Percentiles rank a stretch among this genome's conserved stretches.
Conservation (phyloP, 1,140 invertebrate genomes). For the Meloidogyne exigua region DNA sequence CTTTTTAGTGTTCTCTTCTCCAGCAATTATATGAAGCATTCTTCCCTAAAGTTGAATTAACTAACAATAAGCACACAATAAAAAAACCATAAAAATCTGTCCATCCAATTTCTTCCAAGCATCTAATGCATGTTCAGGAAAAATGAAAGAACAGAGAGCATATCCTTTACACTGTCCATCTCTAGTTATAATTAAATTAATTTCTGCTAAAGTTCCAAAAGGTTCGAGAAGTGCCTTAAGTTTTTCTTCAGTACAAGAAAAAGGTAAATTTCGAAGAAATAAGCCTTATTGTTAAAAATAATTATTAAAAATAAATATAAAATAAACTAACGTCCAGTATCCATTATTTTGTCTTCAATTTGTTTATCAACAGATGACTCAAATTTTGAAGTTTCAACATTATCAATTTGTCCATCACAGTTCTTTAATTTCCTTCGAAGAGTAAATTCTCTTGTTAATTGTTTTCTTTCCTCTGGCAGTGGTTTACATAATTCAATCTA, state of each 20-base stretch:
- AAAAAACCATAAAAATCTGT: slow-evolving; percentile 73
- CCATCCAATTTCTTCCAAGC: slow-evolving; percentile 86
- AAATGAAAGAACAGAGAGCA: slow-evolving; percentile 84
- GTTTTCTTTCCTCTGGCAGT: slow-evolving; percentile 31
- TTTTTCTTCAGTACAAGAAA: slow-evolving; percentile 83
- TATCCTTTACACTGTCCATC: slow-evolving; percentile 88
- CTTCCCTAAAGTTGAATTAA: slow-evolving; percentile 70
- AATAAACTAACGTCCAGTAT: slow-evolving; percentile 73
- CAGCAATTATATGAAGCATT: slow-evolving; percentile 87
- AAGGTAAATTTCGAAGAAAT: slow-evolving; percentile 89
- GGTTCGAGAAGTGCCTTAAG: slow-evolving; percentile 79
- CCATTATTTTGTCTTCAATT: slow-evolving; percentile 51
- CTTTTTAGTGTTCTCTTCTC: slow-evolving; percentile 73
- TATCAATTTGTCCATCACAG: slow-evolving; percentile 26
- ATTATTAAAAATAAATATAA: neutral
- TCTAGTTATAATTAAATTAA: slow-evolving; percentile 83
- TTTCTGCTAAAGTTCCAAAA: slow-evolving; percentile 78
- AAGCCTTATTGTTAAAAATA: slow-evolving; percentile 67
- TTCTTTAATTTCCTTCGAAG: slow-evolving; percentile 35
- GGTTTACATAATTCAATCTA: slow-evolving; percentile 38
- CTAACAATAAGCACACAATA: slow-evolving; percentile 2
- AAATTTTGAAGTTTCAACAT: slow-evolving; percentile 18
- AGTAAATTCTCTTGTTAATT: slow-evolving; percentile 7
- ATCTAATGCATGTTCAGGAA: slow-evolving; percentile 89
- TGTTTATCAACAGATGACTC: slow-evolving; percentile 23